These are phyloP conservation scores for Falco novaeseelandiae DNA, from an alignment of 2,797 vertebrate species.

Conservation along the genomic window DNA sequence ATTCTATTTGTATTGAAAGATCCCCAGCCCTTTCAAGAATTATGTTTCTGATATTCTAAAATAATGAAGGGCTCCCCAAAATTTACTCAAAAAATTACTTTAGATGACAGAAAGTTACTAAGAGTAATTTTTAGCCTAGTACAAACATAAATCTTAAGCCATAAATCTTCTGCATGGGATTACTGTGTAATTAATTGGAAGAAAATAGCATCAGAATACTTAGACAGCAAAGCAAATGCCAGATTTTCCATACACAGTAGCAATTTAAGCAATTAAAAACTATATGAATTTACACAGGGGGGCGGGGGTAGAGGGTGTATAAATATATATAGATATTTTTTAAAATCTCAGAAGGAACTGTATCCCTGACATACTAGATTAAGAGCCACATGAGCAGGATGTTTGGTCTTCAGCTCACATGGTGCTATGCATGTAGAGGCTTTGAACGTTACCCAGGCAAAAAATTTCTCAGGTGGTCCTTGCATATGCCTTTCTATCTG, in stretches of 20 bases:
- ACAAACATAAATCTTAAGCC: not conserved
- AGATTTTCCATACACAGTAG: not conserved
- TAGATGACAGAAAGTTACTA: not conserved
- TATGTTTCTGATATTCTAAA: not conserved
- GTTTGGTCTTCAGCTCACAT: not conserved
- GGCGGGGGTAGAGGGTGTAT: too few relatives aligned
- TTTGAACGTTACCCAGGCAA: not conserved
- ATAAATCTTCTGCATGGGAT: not conserved
- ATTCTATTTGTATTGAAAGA: not conserved
- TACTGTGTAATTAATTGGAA: slow-evolving; percentile 5
- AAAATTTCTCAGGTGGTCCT: not conserved
- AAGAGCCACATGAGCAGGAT: not conserved
- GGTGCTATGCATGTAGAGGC: accelerated
- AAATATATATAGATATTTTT: not conserved
- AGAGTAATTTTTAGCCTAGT: not conserved
- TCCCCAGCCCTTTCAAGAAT: not conserved
- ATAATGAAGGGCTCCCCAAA: not conserved
- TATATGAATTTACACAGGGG: not conserved
- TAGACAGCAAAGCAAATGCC: not conserved
- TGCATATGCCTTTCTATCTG: not conserved
- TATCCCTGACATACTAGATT: not conserved
- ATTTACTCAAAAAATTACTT: not conserved
- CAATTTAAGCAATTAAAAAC: not conserved
- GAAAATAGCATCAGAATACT: not conserved
- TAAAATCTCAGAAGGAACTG: not conserved